Percentiles rank a stretch among this genome's conserved stretches.
Conservation (phyloP, 64 coral and sea anemone genomes). For the Stylophora pistillata region DNA sequence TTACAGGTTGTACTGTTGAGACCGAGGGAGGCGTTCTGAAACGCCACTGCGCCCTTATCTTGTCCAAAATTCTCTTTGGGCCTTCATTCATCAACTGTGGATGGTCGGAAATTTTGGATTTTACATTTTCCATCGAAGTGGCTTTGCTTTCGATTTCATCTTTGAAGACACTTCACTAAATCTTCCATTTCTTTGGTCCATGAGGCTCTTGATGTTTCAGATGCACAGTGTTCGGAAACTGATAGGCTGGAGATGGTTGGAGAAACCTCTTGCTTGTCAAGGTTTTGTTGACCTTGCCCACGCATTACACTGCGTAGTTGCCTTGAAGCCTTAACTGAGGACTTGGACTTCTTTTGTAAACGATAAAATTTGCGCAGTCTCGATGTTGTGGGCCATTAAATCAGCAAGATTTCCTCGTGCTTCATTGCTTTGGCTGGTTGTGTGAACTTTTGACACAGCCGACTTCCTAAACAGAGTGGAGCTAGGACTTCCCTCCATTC, state of each 20-base stretch:
- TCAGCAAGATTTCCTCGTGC: not conserved
- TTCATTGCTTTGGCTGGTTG: not conserved
- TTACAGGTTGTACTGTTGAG: not conserved
- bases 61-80: conserved; percentile 18
- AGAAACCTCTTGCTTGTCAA: not conserved
- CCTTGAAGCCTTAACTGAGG: too few species aligned
- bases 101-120: conserved; percentile 22
- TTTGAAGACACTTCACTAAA: not conserved
- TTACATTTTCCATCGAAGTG: not conserved
- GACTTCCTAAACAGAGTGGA: not conserved
- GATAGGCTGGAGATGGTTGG: not conserved
- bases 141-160: conserved; percentile 15
- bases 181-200: conserved; percentile 14
- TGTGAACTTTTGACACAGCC: not conserved
- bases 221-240: not conserved
- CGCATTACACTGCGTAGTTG: too few species aligned
- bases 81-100: conserved; percentile 26
- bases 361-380: too few species aligned
- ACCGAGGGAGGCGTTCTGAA: not conserved
- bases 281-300: too few species aligned
- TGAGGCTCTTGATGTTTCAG: not conserved
- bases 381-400: too few species aligned
- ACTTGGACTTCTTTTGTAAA: too few species aligned
- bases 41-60: too few species aligned
- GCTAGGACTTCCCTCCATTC: too few species aligned